phyloP scores from a whole-genome alignment of 2,113 vertebrate species.

The Tenebrosternarchus preto region DNA sequence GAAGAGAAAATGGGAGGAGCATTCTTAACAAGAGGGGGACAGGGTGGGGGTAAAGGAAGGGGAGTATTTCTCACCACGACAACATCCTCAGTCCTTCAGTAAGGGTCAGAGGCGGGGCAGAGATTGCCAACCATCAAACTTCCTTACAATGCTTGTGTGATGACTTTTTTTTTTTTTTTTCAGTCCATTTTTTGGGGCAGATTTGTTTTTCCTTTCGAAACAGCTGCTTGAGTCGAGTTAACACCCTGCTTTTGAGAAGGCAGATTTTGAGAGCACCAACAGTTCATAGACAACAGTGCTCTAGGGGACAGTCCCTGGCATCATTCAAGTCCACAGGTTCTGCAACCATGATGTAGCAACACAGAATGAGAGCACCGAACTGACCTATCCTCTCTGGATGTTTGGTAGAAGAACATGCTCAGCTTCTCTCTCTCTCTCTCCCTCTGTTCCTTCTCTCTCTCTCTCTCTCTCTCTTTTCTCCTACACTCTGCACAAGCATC shows the following conservation, averaged over 20 bases:
- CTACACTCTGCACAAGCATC: slow-evolving; percentile 44
- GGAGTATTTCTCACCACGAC: slow-evolving; percentile 69
- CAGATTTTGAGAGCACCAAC: slow-evolving; percentile 52
- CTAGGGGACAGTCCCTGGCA: slow-evolving; percentile 88
- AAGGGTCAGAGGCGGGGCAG: slow-evolving; percentile 55
- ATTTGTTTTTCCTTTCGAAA: slow-evolving; percentile 16
- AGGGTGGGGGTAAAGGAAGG: slow-evolving; percentile 64
- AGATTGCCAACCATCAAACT: slow-evolving; percentile 69
- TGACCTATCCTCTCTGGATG: slow-evolving; percentile 83
- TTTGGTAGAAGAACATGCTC: slow-evolving; percentile 81
- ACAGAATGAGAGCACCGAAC: slow-evolving; percentile 73
- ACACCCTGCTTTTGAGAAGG: slow-evolving; percentile 29
- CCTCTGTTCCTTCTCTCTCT: slow-evolving; percentile 75
- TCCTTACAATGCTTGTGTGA: slow-evolving; percentile 26
- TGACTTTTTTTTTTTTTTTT: slow-evolving; percentile 15
- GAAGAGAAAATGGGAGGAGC: slow-evolving; percentile 73
- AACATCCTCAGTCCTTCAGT: slow-evolving; percentile 79
- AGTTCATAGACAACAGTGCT: slow-evolving; percentile 88
- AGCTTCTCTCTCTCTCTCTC: slow-evolving; percentile 67
- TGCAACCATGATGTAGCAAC: slow-evolving; percentile 83
- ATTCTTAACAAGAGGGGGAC: slow-evolving; percentile 79
- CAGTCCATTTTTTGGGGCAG: slow-evolving; percentile 46
- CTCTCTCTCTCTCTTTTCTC: slow-evolving; percentile 76
- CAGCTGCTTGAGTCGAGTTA: slow-evolving; percentile 33
- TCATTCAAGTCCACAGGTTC: slow-evolving; percentile 86